Base-by-base conservation (phyloP, 1,140 invertebrate genomes). In the Oppia nitens region DNA sequence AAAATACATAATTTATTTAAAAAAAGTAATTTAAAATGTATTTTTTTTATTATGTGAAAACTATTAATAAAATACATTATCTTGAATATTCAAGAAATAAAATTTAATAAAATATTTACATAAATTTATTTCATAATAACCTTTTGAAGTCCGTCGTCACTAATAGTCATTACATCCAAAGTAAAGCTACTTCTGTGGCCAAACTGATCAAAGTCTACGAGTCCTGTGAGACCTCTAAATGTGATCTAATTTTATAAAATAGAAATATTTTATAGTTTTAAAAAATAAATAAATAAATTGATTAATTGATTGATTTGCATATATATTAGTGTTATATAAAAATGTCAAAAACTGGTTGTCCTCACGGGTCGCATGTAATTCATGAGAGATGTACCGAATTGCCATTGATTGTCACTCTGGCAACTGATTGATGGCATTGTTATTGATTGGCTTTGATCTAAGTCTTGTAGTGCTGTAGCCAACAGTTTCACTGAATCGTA, bases 401-500 rank as follows among this genome's bases (percentile, higher is more conserved):
- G 83, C 27, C 65, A 67, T 0, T 87, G 87, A 67, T 91, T 83
- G 26, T 47, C 56, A 47, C 52, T 59, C 24, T 57, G 57, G 55
- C 65, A 66, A 24, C 64, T 63, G n/a, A 65, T 59, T 25, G 59
- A 26, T 53, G 64, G 59, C 28, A 64, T 59, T 11, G 66, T 48
- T 14, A 66, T 62, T 12, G 64, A 55, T 70, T 92, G 86, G 60
- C 53, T 53, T 64, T 58, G 48, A 55, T 60, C 56, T 62, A 94
- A 75, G 65, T 90, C 86, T 68, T 92, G 83, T 12, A 96, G 74
- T 0, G 89, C 90, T 72, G 85, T 87, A 21, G 89, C 85, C 68
- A 95, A 94, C 55, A 96, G 74, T 72, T 87, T 81, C 25, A 95
- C 89, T 9, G 91, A 91, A 69, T 97, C 92, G 70, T 95, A 95